phyloP scores from a whole-genome alignment of 2,797 vertebrate species.

The Muscicapa comitata region DNA sequence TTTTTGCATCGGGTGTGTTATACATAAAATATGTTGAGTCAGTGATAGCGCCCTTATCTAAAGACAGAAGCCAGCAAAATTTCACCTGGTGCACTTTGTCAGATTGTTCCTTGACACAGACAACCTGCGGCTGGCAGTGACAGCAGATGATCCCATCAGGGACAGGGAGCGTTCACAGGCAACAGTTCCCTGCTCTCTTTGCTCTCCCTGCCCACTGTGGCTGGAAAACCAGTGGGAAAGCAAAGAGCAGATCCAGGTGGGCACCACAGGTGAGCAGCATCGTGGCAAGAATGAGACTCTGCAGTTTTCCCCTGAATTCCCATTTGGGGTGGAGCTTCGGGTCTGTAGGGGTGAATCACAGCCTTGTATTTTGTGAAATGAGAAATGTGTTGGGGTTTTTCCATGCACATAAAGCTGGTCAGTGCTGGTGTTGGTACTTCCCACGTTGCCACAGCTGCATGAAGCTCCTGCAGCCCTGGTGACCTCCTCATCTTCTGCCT shows the following conservation, averaged over 20 bases:
- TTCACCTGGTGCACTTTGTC: constrained; percentile 85
- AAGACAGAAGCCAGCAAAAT: constrained; percentile 88
- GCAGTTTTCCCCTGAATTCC: background rate
- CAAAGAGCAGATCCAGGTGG: background rate
- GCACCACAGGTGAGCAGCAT: accelerated
- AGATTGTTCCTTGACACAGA: constrained; percentile 89
- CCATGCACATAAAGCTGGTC: background rate
- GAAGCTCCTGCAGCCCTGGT: background rate
- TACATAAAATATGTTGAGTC: constrained; percentile 99
- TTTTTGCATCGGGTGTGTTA: constrained; percentile 93
- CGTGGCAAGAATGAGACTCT: background rate
- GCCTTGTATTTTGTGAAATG: background rate
- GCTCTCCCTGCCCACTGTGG: background rate
- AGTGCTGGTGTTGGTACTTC: background rate
- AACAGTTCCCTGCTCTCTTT: background rate
- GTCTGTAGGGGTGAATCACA: background rate
- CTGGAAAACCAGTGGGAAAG: background rate
- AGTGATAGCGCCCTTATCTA: constrained; percentile 97
- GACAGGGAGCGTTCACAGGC: constrained; percentile 50
- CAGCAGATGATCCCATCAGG: constrained; percentile 85
- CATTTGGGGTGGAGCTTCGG: background rate
- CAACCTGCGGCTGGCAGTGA: constrained; percentile 85
- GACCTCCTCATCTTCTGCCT: background rate
- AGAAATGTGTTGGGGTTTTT: background rate
- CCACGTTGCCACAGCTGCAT: accelerated